Evolutionary conservation across 2,113 vertebrate species (phyloP), one percentile per base, ranked within the genome.

Genomic region (Cynopterus brachyotis): DNA sequence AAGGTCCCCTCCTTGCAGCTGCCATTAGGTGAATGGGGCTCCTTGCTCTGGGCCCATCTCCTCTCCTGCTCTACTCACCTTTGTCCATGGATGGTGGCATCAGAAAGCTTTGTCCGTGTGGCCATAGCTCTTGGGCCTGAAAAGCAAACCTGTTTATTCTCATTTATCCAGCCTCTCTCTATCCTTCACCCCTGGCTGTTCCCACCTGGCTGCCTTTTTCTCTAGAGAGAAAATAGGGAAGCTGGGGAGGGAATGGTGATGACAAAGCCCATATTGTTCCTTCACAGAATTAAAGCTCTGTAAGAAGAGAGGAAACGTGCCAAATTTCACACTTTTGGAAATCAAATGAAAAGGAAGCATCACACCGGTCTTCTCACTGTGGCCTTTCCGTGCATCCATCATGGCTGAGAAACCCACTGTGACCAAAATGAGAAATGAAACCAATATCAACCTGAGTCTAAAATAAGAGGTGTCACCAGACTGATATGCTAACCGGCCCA

Each of bases 381-480:
- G 30, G 15, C 9, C 50, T 90, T 40, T 73, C 76, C 81, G 62
- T 6, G 1, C 32, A 47, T 93, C 30, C 0, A 0, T 53, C 42
- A 6, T 0, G n/a, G 35, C 12, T 70, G 67, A 89, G 87, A 92
- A 95, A 87, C 87, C 83, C 59, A 59, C 97, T 76, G 83, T 62
- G 96, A 97, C 66, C 79, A 42, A 76, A 57, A 91, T 81, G 75
- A 94, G 76, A 96, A 85, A 84, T 5, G 37, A 67, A 88, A 50
- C 42, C 73, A 53, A 15, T 0, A 0, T 72, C 42, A 67, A 26
- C 60, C 26, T 0, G 7, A 53, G 72, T 70, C 37, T 35, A 32
- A 53, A 40, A 11, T 17, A 9, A 92, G 72, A 37, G 50, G 20
- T 62, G 45, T 83, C 28, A 42, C 40, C 45, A 17, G 35, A 16